Evolutionary conservation across 2,888 invertebrate species (phyloP), one percentile per base, ranked within the genome.

Genomic region (Cataglyphis livida): DNA sequence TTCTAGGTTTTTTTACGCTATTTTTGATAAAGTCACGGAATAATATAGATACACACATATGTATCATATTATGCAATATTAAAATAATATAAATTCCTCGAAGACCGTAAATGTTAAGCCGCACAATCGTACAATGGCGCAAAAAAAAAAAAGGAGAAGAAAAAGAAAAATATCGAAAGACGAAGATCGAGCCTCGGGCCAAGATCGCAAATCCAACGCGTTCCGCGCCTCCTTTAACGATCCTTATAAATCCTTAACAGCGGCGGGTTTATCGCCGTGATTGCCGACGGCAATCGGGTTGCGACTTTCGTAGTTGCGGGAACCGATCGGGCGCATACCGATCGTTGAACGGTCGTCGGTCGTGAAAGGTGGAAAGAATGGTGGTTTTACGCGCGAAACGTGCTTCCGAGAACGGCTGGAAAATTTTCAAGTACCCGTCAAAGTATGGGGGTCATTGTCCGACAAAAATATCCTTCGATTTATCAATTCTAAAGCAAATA

Each of bases 211-310:
- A 78, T 78, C 44, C 59, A 78, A 78, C 78, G 51, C 51, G 70
- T 57, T 70, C 78, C 70, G 78, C 78, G 70, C 44, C 78, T 70
- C 70, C 66, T 78, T 78, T 78, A 71, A 78, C 71, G 78, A 59
- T 78, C 71, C 70, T 78, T 78, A 78, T 78, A 78, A 78, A 78
- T 78, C 78, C 78, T 78, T 78, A 71, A 78, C 71, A 78, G 71
- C 59, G 51, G 78, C 78, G 78, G 35, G 57, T 78, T 78, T 78
- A 78, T 78, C 71, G 78, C 71, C 78, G 71, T 78, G 78, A 78
- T 44, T 71, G 78, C 78, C 71, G 32, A 59, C 57, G 44, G 78
- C 78, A 44, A 71, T 79, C 71, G 59, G 32, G 18, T 79, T 59
- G 78, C 70, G 71, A 71, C 70, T 79, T 71, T 79, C 78, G 57